Conservation (phyloP, 1,140 invertebrate species). For the Monochamus saltuarius region DNA sequence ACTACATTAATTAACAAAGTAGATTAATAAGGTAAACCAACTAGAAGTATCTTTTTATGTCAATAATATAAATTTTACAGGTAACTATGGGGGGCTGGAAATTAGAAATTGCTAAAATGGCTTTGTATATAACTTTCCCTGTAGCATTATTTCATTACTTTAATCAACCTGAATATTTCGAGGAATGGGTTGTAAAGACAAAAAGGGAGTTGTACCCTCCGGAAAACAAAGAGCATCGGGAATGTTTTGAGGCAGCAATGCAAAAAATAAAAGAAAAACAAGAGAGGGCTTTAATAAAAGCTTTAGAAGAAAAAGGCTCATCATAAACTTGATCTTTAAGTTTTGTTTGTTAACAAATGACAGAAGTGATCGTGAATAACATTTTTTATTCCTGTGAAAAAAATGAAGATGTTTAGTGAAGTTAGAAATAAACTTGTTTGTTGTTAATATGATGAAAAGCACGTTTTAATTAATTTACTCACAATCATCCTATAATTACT, state of each 20-base stretch:
- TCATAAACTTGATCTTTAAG: not conserved
- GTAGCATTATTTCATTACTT: constrained; percentile 81
- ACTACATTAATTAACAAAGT: too few relatives aligned
- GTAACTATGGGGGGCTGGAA: constrained; percentile 73
- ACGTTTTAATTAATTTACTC: too few relatives aligned
- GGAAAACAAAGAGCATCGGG: constrained; percentile 58
- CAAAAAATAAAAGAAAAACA: constrained; percentile 5
- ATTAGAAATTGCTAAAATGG: constrained; percentile 79
- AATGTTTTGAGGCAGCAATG: constrained; percentile 45
- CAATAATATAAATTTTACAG: too few relatives aligned
- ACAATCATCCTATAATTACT: too few relatives aligned
- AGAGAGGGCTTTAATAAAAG: not conserved
- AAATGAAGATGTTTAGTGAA: too few relatives aligned
- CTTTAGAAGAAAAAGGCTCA: constrained; percentile 3
- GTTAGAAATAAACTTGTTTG: too few relatives aligned
- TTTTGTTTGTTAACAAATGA: too few relatives aligned
- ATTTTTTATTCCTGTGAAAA: too few relatives aligned
- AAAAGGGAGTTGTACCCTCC: constrained; percentile 71
- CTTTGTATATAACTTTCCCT: constrained; percentile 82
- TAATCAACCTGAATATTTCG: constrained; percentile 81
- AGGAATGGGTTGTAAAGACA: constrained; percentile 73
- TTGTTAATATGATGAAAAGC: too few relatives aligned
- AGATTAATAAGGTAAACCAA: too few relatives aligned
- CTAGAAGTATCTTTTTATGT: too few relatives aligned
- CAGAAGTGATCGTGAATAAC: too few relatives aligned